Evolutionary conservation across 2,113 vertebrate genomes (phyloP).

Genomic region (Upupa epops): DNA sequence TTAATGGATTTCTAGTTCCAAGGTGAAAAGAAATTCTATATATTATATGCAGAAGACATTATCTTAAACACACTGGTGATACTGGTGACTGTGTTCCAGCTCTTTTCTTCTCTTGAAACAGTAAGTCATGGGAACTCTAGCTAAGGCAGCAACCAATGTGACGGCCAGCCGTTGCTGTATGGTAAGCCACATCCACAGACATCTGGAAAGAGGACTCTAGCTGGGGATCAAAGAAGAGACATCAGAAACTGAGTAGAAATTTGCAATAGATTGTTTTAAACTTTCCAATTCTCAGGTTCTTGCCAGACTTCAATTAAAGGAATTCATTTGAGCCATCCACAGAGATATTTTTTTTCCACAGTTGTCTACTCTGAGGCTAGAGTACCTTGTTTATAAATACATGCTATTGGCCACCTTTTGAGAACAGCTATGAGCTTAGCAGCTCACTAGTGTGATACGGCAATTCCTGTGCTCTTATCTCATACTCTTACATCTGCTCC

Average conservation of each 20-base stretch:
- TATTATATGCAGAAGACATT: not conserved
- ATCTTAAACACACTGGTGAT: not conserved
- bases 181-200: not conserved
- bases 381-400: not conserved
- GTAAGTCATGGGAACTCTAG: not conserved
- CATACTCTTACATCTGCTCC: not conserved
- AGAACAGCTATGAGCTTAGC: not conserved
- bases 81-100: not conserved
- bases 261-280: not conserved
- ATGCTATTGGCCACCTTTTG: not conserved
- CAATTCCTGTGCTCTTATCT: not conserved
- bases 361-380: not conserved
- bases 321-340: not conserved
- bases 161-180: not conserved
- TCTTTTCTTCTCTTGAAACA: not conserved
- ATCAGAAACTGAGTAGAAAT: not conserved
- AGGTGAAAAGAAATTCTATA: not conserved
- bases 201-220: not conserved
- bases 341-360: not conserved
- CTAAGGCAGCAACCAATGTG: fast-evolving
- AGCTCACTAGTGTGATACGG: not conserved
- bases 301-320: not conserved
- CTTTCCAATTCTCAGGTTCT: not conserved
- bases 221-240: not conserved
- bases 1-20: not conserved